These are phyloP conservation scores for Odontocerum albicorne DNA, from an alignment of 2,888 invertebrate genomes.

Conservation along the genomic window DNA sequence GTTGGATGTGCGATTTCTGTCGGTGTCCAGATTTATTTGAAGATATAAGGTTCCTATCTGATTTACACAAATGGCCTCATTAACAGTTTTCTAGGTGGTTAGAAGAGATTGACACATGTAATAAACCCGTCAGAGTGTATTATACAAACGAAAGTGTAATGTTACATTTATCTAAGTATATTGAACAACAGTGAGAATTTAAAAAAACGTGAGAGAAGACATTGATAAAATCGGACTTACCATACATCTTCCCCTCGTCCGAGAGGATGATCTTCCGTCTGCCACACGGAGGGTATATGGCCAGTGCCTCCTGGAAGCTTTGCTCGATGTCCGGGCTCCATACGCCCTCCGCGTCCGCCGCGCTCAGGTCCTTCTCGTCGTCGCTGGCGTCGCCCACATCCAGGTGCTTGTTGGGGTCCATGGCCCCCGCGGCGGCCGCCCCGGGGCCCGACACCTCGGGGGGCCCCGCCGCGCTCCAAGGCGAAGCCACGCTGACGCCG, in stretches of 20 bases:
- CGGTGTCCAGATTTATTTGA: too few relatives aligned
- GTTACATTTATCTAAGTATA: too few relatives aligned
- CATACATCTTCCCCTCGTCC: constrained; percentile 99
- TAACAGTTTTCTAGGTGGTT: too few relatives aligned
- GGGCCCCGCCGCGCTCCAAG: constrained; percentile 85
- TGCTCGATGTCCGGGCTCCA: constrained; percentile 99
- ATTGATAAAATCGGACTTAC: constrained; percentile 75
- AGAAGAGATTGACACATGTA: too few relatives aligned
- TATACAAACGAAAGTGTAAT: too few relatives aligned
- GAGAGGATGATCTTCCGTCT: constrained; percentile 99
- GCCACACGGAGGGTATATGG: constrained; percentile 99
- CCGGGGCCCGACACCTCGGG: constrained; percentile 62
- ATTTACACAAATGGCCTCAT: too few relatives aligned
- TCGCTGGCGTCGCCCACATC: constrained; percentile 93
- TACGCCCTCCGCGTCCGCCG: constrained; percentile 98
- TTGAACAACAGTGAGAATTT: too few relatives aligned
- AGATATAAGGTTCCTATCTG: too few relatives aligned
- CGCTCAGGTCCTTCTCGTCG: constrained; percentile 80
- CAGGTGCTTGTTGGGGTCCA: constrained; percentile 90
- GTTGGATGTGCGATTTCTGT: too few relatives aligned
- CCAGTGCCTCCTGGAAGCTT: constrained; percentile 99
- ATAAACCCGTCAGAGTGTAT: too few relatives aligned
- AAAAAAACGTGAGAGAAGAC: too few relatives aligned
- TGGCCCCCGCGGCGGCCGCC: constrained; percentile 50
- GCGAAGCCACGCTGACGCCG: constrained; percentile 89